Conservation (phyloP, 2,113 vertebrate species). For the Theropithecus gelada region DNA sequence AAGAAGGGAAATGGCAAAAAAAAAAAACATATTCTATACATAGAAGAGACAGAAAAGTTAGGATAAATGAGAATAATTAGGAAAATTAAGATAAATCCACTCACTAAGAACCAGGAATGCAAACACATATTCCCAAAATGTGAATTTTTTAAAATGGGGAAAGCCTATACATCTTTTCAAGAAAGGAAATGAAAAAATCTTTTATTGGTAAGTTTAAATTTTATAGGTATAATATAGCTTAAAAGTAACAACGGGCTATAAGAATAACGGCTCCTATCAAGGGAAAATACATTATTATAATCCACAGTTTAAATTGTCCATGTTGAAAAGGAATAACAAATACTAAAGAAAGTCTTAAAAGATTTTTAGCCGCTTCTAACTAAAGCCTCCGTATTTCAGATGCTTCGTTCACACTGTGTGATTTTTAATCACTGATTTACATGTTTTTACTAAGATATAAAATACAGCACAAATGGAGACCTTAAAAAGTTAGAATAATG, state of each 20-base stretch:
- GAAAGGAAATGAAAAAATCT: background rate
- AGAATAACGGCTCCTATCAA: background rate
- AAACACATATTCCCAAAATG: background rate
- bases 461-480: background rate
- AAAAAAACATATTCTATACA: background rate
- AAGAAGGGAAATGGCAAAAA: background rate
- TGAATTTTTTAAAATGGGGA: background rate
- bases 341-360: background rate
- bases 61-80: background rate
- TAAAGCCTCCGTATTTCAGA: background rate
- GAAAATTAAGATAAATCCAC: background rate
- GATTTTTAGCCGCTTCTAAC: background rate
- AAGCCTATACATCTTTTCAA: background rate
- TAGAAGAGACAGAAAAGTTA: background rate
- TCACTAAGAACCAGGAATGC: background rate
- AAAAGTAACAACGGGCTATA: background rate
- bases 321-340: background rate
- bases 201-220: background rate
- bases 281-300: background rate
- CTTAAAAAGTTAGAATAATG: constrained; percentile 2
- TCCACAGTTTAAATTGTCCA: background rate
- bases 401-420: background rate
- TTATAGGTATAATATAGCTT: background rate
- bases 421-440: background rate
- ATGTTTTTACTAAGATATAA: background rate